Percentiles rank a stretch among this genome's conserved stretches.
These are phyloP conservation scores for Horisme vitalbata DNA, from an alignment of 2,888 invertebrate species.

Conservation along the genomic window DNA sequence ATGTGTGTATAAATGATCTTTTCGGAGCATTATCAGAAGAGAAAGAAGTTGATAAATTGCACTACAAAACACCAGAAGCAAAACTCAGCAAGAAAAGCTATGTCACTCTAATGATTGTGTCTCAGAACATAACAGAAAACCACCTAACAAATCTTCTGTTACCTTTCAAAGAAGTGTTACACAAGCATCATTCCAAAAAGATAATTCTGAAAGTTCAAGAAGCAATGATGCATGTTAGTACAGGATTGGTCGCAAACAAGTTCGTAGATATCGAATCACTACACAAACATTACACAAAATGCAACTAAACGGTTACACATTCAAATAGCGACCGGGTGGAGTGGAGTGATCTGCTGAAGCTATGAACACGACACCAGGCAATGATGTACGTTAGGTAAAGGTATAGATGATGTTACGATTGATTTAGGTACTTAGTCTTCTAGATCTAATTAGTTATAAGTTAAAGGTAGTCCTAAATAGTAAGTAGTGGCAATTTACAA, in stretches of 20 bases:
- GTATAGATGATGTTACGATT: too few species aligned
- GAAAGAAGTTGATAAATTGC: conserved; percentile 94
- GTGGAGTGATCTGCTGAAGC: too few species aligned
- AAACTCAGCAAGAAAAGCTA: conserved; percentile 92
- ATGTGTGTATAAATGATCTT: conserved; percentile 93
- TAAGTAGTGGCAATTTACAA: too few species aligned
- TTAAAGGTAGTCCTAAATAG: too few species aligned
- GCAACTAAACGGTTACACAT: too few species aligned
- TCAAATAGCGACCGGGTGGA: too few species aligned
- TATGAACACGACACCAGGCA: too few species aligned
- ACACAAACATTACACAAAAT: too few species aligned
- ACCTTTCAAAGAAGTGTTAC: conserved; percentile 91
- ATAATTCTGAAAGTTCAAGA: conserved; percentile 90
- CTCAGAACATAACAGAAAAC: conserved; percentile 89
- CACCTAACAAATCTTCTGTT: conserved; percentile 89
- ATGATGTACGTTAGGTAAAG: too few species aligned
- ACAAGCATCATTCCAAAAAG: conserved; percentile 90
- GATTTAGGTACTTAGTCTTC: too few species aligned
- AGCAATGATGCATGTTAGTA: conserved; percentile 89
- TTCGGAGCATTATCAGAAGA: conserved; percentile 95
- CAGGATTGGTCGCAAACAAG: conserved; percentile 92
- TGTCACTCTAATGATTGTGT: conserved; percentile 91
- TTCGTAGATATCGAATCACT: conserved; percentile 88
- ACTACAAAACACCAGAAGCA: conserved; percentile 91
- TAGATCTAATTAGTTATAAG: too few species aligned